A percentile compares a stretch with the other conserved stretches of the same genome.
Evolutionary conservation across 2,797 vertebrate species (phyloP).

Genomic region (Forpus xanthops): DNA sequence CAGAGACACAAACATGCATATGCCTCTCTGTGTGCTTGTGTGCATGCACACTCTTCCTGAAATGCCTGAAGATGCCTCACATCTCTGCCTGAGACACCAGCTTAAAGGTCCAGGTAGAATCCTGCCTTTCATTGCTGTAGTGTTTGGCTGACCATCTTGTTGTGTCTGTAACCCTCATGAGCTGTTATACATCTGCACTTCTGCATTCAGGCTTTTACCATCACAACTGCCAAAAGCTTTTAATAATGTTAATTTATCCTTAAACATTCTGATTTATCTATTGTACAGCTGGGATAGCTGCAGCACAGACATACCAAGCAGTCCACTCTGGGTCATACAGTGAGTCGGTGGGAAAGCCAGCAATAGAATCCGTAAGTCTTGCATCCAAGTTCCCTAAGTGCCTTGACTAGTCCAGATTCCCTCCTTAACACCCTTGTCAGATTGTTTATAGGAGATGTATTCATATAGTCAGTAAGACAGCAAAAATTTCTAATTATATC

Average conservation of each 20-base stretch:
- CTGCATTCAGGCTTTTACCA: not conserved
- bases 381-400: constrained; percentile 63
- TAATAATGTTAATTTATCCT: not conserved
- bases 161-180: not conserved
- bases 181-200: not conserved
- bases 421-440: constrained; percentile 74
- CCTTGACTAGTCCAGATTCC: constrained; percentile 67
- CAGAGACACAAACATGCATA: not conserved
- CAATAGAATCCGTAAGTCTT: constrained; percentile 60
- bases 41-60: not conserved
- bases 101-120: not conserved
- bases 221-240: not conserved
- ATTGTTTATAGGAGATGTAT: constrained; percentile 81
- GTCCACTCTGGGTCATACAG: constrained; percentile 17
- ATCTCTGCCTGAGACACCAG: not conserved
- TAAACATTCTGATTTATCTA: not conserved
- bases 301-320: constrained; percentile 9
- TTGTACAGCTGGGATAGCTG: not conserved
- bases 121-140: not conserved
- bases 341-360: constrained; percentile 46
- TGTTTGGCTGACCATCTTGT: not conserved
- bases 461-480: constrained; percentile 77
- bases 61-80: not conserved
- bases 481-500: constrained; percentile 83
- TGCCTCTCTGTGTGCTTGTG: not conserved